Percentiles rank a stretch among this genome's conserved stretches.
Evolutionary conservation across 1,140 invertebrate species (phyloP).

Genomic region (Cydia splendana): DNA sequence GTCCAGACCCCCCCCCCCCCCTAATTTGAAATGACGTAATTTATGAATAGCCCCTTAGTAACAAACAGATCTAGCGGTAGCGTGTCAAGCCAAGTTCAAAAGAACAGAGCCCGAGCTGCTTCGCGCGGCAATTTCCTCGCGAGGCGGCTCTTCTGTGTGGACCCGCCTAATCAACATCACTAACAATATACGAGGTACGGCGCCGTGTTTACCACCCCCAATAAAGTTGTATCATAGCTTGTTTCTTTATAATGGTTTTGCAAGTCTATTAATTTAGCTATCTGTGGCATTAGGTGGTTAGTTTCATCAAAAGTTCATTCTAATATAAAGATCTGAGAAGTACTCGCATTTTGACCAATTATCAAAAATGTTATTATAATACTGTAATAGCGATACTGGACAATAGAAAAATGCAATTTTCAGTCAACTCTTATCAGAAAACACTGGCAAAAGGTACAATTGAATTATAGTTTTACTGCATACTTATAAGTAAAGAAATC

Average conservation of each 20-base stretch:
- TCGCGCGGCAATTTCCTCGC: too few relatives aligned
- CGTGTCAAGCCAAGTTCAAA: too few relatives aligned
- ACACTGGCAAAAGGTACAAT: conserved; percentile 14
- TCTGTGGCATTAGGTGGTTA: not conserved
- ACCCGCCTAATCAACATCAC: not conserved
- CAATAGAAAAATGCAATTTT: not conserved
- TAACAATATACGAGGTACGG: not conserved
- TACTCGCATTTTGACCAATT: conserved; percentile 3
- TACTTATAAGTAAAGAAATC: conserved; percentile 12
- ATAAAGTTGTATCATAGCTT: not conserved
- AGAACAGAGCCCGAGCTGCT: too few relatives aligned
- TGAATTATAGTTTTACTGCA: conserved; percentile 8
- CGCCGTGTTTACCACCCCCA: not conserved
- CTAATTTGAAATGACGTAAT: too few relatives aligned
- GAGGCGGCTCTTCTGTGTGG: too few relatives aligned
- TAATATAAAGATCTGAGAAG: not conserved
- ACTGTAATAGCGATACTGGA: not conserved
- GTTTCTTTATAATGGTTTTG: not conserved
- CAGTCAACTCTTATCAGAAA: not conserved
- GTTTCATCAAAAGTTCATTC: not conserved
- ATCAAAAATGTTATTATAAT: conserved; percentile 1
- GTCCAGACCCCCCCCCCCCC: too few relatives aligned
- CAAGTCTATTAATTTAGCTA: not conserved
- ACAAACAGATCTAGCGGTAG: too few relatives aligned
- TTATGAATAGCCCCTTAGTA: too few relatives aligned